A percentile compares a stretch with the other conserved stretches of the same genome.
phyloP scores from a whole-genome alignment of 2,888 invertebrate species.

The Hofmannophila pseudospretella region DNA sequence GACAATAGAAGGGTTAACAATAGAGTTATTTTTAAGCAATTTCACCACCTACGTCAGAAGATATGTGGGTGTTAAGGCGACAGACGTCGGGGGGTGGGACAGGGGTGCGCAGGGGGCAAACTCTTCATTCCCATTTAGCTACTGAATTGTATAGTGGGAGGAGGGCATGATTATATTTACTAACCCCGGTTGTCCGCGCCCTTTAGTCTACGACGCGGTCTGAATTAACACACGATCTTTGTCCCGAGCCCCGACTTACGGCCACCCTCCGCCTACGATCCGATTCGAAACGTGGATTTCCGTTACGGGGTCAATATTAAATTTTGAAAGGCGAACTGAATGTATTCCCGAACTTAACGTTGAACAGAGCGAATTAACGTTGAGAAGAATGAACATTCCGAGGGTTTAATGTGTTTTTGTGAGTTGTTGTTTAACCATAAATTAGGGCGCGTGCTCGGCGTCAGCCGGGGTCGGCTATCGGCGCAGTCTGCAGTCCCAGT shows the following conservation, averaged over 20 bases:
- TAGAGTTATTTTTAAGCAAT: constrained; percentile 27
- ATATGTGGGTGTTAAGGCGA: constrained; percentile 54
- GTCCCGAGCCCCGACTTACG: constrained; percentile 47
- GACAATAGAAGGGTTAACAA: background rate
- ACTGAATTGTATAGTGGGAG: constrained; percentile 70
- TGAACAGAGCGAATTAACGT: constrained; percentile 5
- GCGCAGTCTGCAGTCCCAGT: too few species aligned
- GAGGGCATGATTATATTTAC: constrained; percentile 73
- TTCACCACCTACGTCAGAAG: constrained; percentile 50
- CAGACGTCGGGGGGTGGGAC: constrained; percentile 45
- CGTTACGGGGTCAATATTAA: constrained; percentile 3
- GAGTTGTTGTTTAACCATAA: constrained; percentile 18
- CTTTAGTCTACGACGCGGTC: constrained; percentile 54
- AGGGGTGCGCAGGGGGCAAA: constrained; percentile 46
- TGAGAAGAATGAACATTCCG: constrained; percentile 10
- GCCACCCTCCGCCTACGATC: constrained; percentile 24
- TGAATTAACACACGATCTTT: constrained; percentile 73
- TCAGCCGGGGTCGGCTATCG: background rate
- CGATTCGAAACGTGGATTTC: constrained; percentile 7
- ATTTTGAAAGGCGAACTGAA: constrained; percentile 5
- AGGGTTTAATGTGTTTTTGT: constrained; percentile 7
- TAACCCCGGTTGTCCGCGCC: constrained; percentile 55
- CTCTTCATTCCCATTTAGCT: constrained; percentile 74
- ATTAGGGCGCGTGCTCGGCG: constrained; percentile 26
- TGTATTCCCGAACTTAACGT: background rate